phyloP scores from a whole-genome alignment of 2,888 invertebrate genomes.

The Geophilus truncorum region DNA sequence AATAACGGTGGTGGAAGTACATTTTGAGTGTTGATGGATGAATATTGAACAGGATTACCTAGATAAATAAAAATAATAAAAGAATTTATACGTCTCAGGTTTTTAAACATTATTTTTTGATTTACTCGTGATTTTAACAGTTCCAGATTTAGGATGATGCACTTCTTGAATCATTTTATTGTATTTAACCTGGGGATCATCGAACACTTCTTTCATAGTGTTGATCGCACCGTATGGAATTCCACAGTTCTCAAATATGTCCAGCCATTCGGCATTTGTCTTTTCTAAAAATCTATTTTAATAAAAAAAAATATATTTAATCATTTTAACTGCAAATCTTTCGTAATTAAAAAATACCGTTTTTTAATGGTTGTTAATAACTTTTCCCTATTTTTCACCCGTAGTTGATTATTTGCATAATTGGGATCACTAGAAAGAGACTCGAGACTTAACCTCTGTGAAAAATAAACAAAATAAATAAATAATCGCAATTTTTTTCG shows the following conservation, averaged over 20 bases:
- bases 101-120: neutral
- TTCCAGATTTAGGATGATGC: neutral
- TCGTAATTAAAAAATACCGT: neutral
- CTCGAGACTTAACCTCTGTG: slow-evolving; percentile 54
- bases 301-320: neutral
- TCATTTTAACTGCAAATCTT: neutral
- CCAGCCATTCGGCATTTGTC: slow-evolving; percentile 3
- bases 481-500: too few relatives aligned
- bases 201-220: slow-evolving; percentile 2
- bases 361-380: slow-evolving; percentile 48
- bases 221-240: slow-evolving; percentile 30
- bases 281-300: slow-evolving; percentile 19
- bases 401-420: slow-evolving; percentile 64
- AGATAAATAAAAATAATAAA: neutral
- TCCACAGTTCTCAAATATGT: neutral
- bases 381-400: slow-evolving; percentile 70
- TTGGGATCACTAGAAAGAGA: slow-evolving; percentile 60
- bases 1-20: neutral
- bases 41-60: neutral
- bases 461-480: neutral
- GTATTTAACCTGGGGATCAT: slow-evolving; percentile 28
- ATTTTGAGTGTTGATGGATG: neutral
- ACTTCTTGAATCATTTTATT: neutral
- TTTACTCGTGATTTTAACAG: neutral
- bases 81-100: neutral